Evolutionary conservation across 1,140 invertebrate species (phyloP).

Genomic region (Phymastichus coffea): DNA sequence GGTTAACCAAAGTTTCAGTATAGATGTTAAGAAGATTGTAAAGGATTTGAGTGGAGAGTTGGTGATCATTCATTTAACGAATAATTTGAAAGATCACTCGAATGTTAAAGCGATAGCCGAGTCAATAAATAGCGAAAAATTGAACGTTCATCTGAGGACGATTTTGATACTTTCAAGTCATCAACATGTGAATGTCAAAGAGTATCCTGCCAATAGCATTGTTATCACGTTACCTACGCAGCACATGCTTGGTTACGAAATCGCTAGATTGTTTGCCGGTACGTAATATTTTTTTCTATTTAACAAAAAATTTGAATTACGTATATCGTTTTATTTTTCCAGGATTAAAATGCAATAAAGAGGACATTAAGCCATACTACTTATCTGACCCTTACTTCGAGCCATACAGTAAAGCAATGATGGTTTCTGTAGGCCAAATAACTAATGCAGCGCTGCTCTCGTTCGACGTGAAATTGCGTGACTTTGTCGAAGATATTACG

Average conservation of each 20-base stretch:
- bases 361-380: constrained; percentile 47
- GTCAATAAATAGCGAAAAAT: constrained; percentile 34
- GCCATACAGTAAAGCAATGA: constrained; percentile 50
- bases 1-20: constrained; percentile 40
- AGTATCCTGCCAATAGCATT: constrained; percentile 39
- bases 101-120: constrained; percentile 39
- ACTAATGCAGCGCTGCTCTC: constrained; percentile 46
- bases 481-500: constrained; percentile 51
- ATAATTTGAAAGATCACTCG: constrained; percentile 37
- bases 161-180: constrained; percentile 47
- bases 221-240: constrained; percentile 48
- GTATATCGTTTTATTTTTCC: not conserved
- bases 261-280: constrained; percentile 47
- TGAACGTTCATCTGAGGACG: constrained; percentile 41
- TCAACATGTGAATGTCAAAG: constrained; percentile 37
- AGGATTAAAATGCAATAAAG: constrained; percentile 44
- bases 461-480: constrained; percentile 45
- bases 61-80: constrained; percentile 50
- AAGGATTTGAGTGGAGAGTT: constrained; percentile 42
- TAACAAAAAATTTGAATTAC: not conserved
- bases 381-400: constrained; percentile 53
- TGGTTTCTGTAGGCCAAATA: constrained; percentile 46
- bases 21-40: constrained; percentile 42
- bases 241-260: constrained; percentile 51
- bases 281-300: not conserved